Conservation (phyloP, 2,797 vertebrate species). For the Distichodus sexfasciatus region DNA sequence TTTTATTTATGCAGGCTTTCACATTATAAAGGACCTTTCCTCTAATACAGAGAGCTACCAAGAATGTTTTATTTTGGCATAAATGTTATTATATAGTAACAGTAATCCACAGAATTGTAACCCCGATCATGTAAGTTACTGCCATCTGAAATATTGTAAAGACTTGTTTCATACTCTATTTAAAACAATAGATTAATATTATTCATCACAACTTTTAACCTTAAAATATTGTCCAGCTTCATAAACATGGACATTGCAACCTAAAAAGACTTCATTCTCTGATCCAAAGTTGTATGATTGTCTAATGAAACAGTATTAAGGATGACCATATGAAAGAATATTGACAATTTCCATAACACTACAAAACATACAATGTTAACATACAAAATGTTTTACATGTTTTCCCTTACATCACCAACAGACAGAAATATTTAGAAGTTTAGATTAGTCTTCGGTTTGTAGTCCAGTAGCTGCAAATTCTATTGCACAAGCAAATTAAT, state of each 20-base stretch:
- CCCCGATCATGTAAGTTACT: not conserved
- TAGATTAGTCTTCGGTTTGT: slow-evolving; percentile 4
- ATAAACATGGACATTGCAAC: slow-evolving; percentile 7
- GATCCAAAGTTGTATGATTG: slow-evolving; percentile 41
- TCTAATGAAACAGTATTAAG: slow-evolving; percentile 6
- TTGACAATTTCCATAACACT: not conserved
- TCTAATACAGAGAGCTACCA: not conserved
- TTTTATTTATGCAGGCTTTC: not conserved
- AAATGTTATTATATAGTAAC: slow-evolving; percentile 14
- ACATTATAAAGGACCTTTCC: not conserved
- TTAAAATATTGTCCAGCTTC: not conserved
- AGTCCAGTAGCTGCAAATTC: not conserved
- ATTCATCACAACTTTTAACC: not conserved
- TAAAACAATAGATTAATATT: slow-evolving; percentile 40
- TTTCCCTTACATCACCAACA: not conserved
- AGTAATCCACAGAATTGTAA: slow-evolving; percentile 21
- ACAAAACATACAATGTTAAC: not conserved
- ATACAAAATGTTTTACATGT: not conserved
- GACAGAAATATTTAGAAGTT: not conserved
- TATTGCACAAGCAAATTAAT: slow-evolving; percentile 2
- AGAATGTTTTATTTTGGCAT: slow-evolving; percentile 5
- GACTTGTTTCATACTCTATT: slow-evolving; percentile 34
- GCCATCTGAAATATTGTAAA: slow-evolving; percentile 18
- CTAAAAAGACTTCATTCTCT: slow-evolving; percentile 33
- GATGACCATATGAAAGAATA: not conserved